Evolutionary conservation across 2,888 invertebrate genomes (phyloP).

Genomic region (Folsomia candida): DNA sequence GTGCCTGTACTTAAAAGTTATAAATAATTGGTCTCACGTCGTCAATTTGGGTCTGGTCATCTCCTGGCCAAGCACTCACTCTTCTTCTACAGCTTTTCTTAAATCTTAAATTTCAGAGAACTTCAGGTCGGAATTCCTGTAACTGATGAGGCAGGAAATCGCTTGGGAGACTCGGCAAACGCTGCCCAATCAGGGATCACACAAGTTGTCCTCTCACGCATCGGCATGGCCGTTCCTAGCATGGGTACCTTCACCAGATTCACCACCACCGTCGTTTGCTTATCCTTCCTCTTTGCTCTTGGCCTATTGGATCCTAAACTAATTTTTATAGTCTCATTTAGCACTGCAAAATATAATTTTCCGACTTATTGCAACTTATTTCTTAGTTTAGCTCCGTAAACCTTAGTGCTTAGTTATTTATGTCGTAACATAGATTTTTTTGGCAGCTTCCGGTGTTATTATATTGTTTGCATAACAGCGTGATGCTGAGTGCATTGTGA

Average conservation of each 20-base stretch:
- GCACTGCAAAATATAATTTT: no score
- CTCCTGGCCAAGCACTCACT: no score
- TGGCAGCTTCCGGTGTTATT: neutral
- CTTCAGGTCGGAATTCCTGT: conserved; percentile 57
- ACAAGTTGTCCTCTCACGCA: conserved; percentile 59
- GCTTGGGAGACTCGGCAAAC: conserved; percentile 56
- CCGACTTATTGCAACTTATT: no score
- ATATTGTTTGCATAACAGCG: conserved; percentile 15
- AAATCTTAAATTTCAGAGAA: conserved; percentile 53
- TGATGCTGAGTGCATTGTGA: conserved; percentile 42
- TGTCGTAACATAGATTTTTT: neutral
- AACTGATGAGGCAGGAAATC: conserved; percentile 56
- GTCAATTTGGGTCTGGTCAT: no score
- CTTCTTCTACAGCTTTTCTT: no score
- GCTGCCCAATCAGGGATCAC: conserved; percentile 61
- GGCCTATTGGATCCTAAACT: no score
- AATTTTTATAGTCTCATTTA: no score
- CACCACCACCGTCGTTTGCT: no score
- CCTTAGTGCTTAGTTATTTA: no score
- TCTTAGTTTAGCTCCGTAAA: no score
- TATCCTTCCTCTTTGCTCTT: neutral
- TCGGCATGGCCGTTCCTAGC: conserved; percentile 60
- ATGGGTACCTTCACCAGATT: conserved; percentile 54
- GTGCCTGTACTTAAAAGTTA: no score
- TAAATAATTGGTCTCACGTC: no score